A percentile compares a stretch with the other conserved stretches of the same genome.
These are phyloP conservation scores for Amiota mariae DNA, from an alignment of 2,888 invertebrate genomes.

Conservation along the genomic window DNA sequence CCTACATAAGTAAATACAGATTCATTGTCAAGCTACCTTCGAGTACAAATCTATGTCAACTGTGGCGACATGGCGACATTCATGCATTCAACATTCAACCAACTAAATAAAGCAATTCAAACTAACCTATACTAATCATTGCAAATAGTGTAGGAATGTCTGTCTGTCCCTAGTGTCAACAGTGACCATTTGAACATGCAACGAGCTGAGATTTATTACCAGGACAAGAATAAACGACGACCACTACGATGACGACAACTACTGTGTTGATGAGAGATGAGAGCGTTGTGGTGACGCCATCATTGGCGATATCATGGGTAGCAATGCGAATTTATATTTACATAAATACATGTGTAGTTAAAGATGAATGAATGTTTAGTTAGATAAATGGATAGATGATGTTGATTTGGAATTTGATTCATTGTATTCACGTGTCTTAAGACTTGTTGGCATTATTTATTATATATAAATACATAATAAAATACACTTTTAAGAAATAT, in stretches of 20 bases:
- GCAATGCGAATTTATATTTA: neutral
- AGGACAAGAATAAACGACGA: conserved; percentile 3
- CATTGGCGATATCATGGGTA: conserved; percentile 14
- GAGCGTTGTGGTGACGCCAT: no score
- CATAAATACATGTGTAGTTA: neutral
- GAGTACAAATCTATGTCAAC: neutral
- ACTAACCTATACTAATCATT: conserved; percentile 28
- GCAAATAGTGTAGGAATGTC: conserved; percentile 21
- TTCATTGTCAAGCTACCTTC: neutral
- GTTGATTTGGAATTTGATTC: no score
- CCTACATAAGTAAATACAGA: neutral
- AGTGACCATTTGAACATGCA: conserved; percentile 20
- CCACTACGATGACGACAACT: neutral
- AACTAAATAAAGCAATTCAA: conserved; percentile 15
- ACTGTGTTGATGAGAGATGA: no score
- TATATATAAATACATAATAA: no score
- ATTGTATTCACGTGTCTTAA: no score
- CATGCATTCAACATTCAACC: conserved; percentile 2
- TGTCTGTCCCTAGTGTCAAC: conserved; percentile 26
- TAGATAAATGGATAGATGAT: neutral
- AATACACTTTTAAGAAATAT: no score
- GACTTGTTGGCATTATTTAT: no score
- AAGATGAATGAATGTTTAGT: conserved; percentile 9
- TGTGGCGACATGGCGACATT: neutral
- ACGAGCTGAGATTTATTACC: conserved; percentile 26